Base-by-base conservation (phyloP, 2,888 invertebrate species). In the Xanthia togata region DNA sequence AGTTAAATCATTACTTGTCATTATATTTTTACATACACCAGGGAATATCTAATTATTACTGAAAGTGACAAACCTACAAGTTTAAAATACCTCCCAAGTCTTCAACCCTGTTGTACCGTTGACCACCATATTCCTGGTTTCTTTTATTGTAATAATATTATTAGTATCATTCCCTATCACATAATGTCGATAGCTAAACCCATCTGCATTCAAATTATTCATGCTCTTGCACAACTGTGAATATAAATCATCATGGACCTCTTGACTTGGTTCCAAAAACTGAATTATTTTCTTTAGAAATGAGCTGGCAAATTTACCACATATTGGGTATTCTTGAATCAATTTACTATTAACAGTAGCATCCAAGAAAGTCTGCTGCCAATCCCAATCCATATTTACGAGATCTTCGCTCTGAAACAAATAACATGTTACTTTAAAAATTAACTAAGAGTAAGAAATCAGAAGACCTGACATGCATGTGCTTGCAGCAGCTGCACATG, bases 31-130 rank as follows among this genome's bases (percentile, higher is more conserved):
- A 38, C 12, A n/a, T 20, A 35, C 23, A 17, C 20, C 17, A 77
- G 50, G 44, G 5, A 35, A 59, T 50, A 44, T 44, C 41, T 50
- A 76, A 35, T 57, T 64, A 78, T 76, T 26, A 76, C 14, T 2
- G 17, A 62, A 79, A 77, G 38, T n/a, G 23, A 81, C 77, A 85
- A 82, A 85, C 71, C 70, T 82, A 78, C 38, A 65, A 70, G 17
- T 44, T 73, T 70, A 50, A 77, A 76, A 87, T 94, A 98, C 98
- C 97, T 98, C 98, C 98, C 98, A 98, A 88, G 97, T 98, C 86
- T 97, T 97, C 86, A 98, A 95, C 44, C 98, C 98, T 26, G 98
- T 98, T 35, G 98, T 98, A 47, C 98, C 98, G 92, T 98, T 97
- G 0, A 98, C 97, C 84, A 98, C 98, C 90, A 98, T 97, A 90